phyloP scores from a whole-genome alignment of 2,797 vertebrate genomes.

The Lates japonicus region DNA sequence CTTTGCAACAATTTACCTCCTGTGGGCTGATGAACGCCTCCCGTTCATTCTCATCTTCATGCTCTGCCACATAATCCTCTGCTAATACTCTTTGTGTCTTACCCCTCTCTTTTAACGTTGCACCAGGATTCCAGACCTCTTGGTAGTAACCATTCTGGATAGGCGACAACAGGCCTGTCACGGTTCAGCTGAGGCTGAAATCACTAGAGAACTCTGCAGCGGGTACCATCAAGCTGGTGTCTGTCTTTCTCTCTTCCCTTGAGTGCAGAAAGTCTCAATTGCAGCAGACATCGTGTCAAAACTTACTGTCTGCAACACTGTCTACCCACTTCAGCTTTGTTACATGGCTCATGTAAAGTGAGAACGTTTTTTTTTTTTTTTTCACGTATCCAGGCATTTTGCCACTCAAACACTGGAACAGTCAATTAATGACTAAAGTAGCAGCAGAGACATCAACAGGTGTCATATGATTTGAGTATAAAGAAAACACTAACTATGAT shows the following conservation, averaged over 20 bases:
- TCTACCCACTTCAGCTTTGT: constrained; percentile 64
- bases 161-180: constrained; percentile 95
- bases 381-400: background rate
- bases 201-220: constrained; percentile 93
- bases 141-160: constrained; percentile 92
- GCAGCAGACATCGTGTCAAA: background rate
- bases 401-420: background rate
- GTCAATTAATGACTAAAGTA: background rate
- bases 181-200: constrained; percentile 92
- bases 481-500: background rate
- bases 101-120: background rate
- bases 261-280: background rate
- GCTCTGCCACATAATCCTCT: background rate
- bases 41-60: background rate
- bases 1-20: background rate
- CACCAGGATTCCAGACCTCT: constrained; percentile 93
- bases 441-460: background rate
- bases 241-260: constrained; percentile 32
- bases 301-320: constrained; percentile 15
- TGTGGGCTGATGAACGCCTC: background rate
- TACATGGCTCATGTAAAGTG: constrained; percentile 9
- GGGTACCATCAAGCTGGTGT: constrained; percentile 81
- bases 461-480: background rate
- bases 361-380: constrained; percentile 2
- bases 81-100: background rate